Percentiles rank a stretch among this genome's conserved stretches.
These are phyloP conservation scores for Labroides dimidiatus DNA, from an alignment of 2,797 vertebrate species.

Conservation along the genomic window DNA sequence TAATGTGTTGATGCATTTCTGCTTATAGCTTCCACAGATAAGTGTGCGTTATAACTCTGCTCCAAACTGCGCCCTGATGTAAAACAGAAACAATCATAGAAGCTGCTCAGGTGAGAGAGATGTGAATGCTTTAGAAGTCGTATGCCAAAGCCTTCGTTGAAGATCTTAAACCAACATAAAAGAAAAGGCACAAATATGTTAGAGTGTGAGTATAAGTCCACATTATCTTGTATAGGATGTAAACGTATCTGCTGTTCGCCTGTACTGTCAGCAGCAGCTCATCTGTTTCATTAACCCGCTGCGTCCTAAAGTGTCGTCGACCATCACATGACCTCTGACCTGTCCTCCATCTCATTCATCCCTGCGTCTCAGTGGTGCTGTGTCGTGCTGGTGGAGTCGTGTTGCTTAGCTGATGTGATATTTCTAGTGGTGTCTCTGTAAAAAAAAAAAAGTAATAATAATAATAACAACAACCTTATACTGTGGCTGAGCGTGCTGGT, in stretches of 20 bases:
- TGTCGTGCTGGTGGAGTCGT: constrained; percentile 82
- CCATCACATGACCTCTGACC: constrained; percentile 46
- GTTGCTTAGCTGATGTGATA: constrained; percentile 70
- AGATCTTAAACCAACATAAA: constrained; percentile 39
- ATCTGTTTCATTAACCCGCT: constrained; percentile 14
- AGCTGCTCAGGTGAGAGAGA: constrained; percentile 41
- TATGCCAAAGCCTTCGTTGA: constrained; percentile 62
- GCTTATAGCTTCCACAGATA: background rate
- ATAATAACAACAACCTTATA: background rate
- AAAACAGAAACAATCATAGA: background rate
- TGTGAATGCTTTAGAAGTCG: constrained; percentile 51
- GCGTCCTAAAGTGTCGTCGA: constrained; percentile 26
- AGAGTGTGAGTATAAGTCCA: constrained; percentile 43
- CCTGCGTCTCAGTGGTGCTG: constrained; percentile 69
- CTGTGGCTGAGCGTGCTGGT: constrained; percentile 41
- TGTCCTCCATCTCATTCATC: constrained; percentile 48
- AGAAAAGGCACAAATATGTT: constrained; percentile 50
- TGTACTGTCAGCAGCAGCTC: constrained; percentile 37
- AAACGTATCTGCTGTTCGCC: constrained; percentile 48
- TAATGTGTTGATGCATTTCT: no score
- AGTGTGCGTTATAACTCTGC: constrained; percentile 2
- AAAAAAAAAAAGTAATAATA: background rate
- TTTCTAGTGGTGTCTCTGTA: constrained; percentile 70
- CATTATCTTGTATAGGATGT: constrained; percentile 60
- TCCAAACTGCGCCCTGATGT: constrained; percentile 37